Percentiles rank a stretch among this genome's conserved stretches.
These are phyloP conservation scores for Dendrocincla fuliginosa DNA, from an alignment of 2,797 vertebrate species.

Conservation along the genomic window DNA sequence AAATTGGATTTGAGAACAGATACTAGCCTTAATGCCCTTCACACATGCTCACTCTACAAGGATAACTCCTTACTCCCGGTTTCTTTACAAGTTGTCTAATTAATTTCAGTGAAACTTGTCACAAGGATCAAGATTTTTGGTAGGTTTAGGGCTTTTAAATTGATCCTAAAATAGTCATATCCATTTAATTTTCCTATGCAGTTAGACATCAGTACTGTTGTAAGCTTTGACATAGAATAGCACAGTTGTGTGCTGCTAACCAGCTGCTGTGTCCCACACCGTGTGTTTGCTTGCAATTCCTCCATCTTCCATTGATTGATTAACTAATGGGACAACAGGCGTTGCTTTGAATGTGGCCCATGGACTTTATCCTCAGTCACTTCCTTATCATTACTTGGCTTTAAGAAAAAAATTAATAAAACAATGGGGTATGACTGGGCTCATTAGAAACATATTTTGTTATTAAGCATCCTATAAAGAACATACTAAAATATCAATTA, in stretches of 20 bases:
- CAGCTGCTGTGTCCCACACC: not conserved
- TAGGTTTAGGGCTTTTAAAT: not conserved
- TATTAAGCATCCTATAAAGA: conserved; percentile 22
- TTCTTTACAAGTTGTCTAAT: not conserved
- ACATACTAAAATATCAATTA: conserved; percentile 37
- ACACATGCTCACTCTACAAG: not conserved
- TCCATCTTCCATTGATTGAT: not conserved
- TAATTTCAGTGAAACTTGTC: not conserved
- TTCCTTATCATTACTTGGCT: conserved; percentile 5
- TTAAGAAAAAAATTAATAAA: conserved; percentile 55
- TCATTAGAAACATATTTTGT: conserved; percentile 44
- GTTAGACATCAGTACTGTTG: not conserved
- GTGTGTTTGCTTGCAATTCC: not conserved
- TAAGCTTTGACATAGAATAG: not conserved
- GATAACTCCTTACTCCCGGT: not conserved
- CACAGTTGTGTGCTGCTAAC: not conserved
- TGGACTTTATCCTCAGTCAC: not conserved
- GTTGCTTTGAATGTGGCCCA: not conserved
- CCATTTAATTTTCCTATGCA: not conserved
- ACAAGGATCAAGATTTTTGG: not conserved
- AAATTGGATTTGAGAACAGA: not conserved
- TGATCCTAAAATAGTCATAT: not conserved
- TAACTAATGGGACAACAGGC: not conserved
- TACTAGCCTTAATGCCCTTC: not conserved
- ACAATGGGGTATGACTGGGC: conserved; percentile 16